phyloP scores from a whole-genome alignment of 2,888 invertebrate genomes.

The Ichneumon xanthorius region DNA sequence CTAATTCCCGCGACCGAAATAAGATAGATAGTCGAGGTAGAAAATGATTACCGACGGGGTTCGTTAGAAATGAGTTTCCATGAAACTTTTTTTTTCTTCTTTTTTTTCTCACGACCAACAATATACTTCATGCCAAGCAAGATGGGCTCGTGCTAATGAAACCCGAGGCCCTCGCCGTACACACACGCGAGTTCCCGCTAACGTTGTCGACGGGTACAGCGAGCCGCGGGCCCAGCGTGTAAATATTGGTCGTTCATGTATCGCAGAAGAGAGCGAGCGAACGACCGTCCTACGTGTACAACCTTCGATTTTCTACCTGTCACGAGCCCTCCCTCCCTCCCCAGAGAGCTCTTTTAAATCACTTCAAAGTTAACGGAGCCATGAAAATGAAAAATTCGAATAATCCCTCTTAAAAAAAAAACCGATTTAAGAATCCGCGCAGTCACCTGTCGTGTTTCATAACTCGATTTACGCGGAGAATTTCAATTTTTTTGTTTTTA shows the following conservation, averaged over 20 bases:
- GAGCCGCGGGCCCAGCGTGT: conserved; percentile 3
- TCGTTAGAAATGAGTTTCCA: conserved; percentile 12
- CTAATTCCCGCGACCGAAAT: not conserved
- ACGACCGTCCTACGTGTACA: not conserved
- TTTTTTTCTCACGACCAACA: not conserved
- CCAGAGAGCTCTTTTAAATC: conserved; percentile 10
- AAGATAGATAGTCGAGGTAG: not conserved
- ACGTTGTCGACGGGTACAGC: not conserved
- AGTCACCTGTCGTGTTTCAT: not conserved
- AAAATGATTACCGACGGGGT: not conserved
- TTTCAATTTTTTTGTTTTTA: too few relatives aligned
- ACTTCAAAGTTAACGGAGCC: not conserved
- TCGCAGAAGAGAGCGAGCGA: conserved; percentile 19
- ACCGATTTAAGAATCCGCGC: not conserved
- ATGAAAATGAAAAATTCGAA: not conserved
- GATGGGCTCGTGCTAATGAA: conserved; percentile 47
- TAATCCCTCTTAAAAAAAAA: too few relatives aligned
- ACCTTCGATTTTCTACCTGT: conserved; percentile 13
- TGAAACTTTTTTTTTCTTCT: conserved; percentile 13
- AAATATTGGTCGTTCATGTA: conserved; percentile 39
- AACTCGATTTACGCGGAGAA: too few relatives aligned
- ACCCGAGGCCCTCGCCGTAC: conserved; percentile 14
- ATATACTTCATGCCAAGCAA: conserved; percentile 11
- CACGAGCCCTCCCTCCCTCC: not conserved
- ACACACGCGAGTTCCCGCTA: not conserved